A percentile compares a stretch with the other conserved stretches of the same genome.
Evolutionary conservation across 2,113 vertebrate genomes (phyloP).

Genomic region (Falco punctatus): DNA sequence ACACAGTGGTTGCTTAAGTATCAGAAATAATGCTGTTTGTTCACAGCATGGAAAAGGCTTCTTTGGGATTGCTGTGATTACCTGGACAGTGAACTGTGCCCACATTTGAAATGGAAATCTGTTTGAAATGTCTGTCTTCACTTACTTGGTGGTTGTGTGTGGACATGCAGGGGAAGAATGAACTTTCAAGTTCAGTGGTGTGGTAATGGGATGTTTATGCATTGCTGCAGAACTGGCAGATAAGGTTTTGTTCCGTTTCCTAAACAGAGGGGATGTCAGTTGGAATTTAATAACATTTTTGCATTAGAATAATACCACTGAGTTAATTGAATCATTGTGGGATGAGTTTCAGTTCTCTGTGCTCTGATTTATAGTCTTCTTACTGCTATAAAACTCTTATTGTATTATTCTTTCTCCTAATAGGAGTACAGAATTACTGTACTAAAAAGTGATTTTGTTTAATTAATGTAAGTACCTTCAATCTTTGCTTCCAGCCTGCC

Average conservation of each 20-base stretch:
- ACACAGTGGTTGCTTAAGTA: background rate
- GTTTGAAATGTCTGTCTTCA: background rate
- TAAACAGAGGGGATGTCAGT: background rate
- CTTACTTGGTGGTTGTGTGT: background rate
- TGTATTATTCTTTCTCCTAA: conserved; percentile 13
- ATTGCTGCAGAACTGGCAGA: conserved; percentile 1
- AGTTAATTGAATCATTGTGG: conserved; percentile 44
- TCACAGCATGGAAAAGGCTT: background rate
- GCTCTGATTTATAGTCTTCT: conserved; percentile 29
- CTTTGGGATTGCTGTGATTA: background rate
- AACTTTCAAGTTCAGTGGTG: background rate
- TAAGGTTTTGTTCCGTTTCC: background rate
- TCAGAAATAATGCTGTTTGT: background rate
- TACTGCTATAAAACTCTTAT: conserved; percentile 12
- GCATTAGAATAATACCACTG: background rate
- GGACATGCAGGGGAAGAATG: background rate
- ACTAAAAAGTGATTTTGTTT: conserved; percentile 24
- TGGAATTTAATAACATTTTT: conserved; percentile 39
- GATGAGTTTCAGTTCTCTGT: conserved; percentile 11
- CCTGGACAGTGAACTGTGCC: background rate
- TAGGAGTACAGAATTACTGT: background rate
- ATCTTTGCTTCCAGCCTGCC: background rate
- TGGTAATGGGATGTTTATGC: background rate
- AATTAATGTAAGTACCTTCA: conserved; percentile 1
- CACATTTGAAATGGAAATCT: background rate